phyloP scores from a whole-genome alignment of 2,113 vertebrate genomes.

The Phalacrocorax pelagicus region DNA sequence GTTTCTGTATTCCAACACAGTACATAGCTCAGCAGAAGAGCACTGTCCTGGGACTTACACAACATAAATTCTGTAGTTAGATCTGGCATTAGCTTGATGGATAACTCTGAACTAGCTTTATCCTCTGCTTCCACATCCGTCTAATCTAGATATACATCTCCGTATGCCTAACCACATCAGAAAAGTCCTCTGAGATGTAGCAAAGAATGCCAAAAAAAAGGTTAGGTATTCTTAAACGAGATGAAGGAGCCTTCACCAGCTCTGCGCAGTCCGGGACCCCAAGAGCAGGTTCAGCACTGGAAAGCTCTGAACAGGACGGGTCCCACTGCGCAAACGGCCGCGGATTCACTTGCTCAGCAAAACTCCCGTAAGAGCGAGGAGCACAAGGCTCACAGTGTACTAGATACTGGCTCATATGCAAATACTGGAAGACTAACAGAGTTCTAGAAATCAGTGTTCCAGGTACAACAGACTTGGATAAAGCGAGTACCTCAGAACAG shows the following conservation, averaged over 20 bases:
- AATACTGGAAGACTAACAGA: not conserved
- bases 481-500: not conserved
- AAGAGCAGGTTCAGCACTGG: not conserved
- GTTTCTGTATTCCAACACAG: not conserved
- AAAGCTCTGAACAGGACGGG: not conserved
- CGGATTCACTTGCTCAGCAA: not conserved
- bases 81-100: not conserved
- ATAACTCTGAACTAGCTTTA: not conserved
- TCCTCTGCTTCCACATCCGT: not conserved
- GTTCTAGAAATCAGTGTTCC: not conserved
- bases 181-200: accelerated
- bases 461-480: not conserved
- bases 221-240: accelerated
- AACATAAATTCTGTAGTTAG: not conserved
- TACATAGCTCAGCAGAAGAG: not conserved
- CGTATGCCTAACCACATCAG: accelerated
- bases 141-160: not conserved
- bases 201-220: not conserved
- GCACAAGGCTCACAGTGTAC: not conserved
- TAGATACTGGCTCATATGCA: not conserved
- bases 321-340: accelerated
- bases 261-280: accelerated
- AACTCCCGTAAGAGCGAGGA: not conserved
- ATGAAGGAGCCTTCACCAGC: not conserved
- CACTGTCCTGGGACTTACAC: not conserved